Base-by-base conservation (phyloP, 1,140 invertebrate genomes). In the Thaumetopoea pityocampa region DNA sequence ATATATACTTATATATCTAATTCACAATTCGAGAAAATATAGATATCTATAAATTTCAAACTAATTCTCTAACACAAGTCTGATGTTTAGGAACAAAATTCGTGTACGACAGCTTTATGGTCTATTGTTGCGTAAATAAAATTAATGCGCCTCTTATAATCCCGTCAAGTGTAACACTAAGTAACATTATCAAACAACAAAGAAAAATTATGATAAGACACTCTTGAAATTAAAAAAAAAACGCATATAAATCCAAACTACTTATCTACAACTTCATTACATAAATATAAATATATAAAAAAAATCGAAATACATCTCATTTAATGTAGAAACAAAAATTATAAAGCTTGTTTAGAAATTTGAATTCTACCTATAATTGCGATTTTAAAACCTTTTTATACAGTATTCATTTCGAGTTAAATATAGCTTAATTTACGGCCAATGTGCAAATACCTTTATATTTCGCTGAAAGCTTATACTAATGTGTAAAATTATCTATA, bases 101-200 rank as follows among this genome's bases (percentile, higher is more conserved):
- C 37, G 28, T 30, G 34, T 12, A 20, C 12, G n/a, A n/a, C n/a
- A 33, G 12, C 16, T 17, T 10, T 23, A 15, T 27, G 7, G 7
- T 23, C 37, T 16, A 10, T 5, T 12, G 19, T 22, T 28, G 32
- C 8, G 16, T 29, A 30, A 23, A 8, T 6, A 29, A 10, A 17
- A 7, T 3, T 15, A 10, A 5, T 28, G 15, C 14, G 4, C 11
- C 26, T 5, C 5, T 33, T 24, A 16, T 26, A 19, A 38, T 38
- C 57, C 56, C 54, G 45, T 46, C 67, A 62, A 64, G 53, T 37
- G 30, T 69, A 70, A 66, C 54, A 54, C 76, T 80, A 77, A 67
- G 62, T 78, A 74, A 67, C 67, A 71, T 69, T 79, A 79, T 66
- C 70, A 80, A 80, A 77, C 71, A 67, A 74, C 66, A 73, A 77